Conservation (phyloP, 2,888 invertebrate species). For the Hemicrepidius hirtus region DNA sequence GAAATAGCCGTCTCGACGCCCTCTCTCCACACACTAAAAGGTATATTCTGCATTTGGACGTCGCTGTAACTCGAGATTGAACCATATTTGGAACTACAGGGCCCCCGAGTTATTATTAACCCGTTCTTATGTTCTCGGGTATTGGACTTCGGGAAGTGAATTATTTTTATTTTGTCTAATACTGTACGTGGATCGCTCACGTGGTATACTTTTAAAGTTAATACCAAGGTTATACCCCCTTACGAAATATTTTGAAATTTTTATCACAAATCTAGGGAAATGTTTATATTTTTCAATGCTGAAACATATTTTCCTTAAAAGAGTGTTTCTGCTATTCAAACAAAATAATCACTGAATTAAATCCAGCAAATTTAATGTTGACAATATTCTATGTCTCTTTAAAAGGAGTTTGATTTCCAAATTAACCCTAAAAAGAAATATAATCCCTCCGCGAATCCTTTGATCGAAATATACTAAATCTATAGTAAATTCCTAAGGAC, state of each 20-base stretch:
- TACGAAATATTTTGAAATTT: background rate
- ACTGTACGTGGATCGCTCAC: conserved; percentile 28
- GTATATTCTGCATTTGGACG: conserved; percentile 79
- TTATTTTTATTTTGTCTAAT: conserved; percentile 51
- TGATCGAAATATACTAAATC: too few species aligned
- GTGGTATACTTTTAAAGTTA: conserved; percentile 19
- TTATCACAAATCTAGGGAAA: background rate
- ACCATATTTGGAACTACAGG: conserved; percentile 78
- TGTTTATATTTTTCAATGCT: too few species aligned
- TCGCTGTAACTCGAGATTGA: conserved; percentile 81
- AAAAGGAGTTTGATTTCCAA: too few species aligned
- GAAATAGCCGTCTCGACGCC: conserved; percentile 70
- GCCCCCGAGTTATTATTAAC: conserved; percentile 70
- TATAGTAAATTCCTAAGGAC: too few species aligned
- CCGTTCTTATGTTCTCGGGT: conserved; percentile 68
- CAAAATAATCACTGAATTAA: too few species aligned
- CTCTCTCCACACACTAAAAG: conserved; percentile 65
- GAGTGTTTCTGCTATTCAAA: too few species aligned
- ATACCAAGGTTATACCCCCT: background rate
- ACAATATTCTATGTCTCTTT: too few species aligned
- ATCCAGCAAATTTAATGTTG: too few species aligned
- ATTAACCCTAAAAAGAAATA: too few species aligned
- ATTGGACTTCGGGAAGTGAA: conserved; percentile 54
- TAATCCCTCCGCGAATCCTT: too few species aligned
- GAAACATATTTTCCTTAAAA: too few species aligned